Conservation (phyloP, 2,113 vertebrate species). For the Elephantulus edwardii region DNA sequence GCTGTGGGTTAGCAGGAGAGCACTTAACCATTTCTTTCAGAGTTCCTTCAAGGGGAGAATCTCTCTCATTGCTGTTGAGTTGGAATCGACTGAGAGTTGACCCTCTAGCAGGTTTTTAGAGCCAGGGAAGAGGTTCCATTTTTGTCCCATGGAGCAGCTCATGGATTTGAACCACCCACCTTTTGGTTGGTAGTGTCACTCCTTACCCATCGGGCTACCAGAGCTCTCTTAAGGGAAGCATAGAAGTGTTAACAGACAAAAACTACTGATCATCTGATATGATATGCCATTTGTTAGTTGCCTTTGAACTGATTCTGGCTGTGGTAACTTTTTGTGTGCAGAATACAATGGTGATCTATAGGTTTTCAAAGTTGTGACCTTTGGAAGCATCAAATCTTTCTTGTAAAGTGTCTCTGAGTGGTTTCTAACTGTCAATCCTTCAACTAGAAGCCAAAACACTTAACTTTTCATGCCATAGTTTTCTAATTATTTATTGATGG, state of each 20-base stretch:
- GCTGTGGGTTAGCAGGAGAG: neutral
- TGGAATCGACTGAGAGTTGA: too few species aligned
- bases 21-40: too few species aligned
- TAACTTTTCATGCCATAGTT: neutral
- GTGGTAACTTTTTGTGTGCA: neutral
- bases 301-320: neutral
- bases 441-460: neutral
- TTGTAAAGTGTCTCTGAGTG: neutral
- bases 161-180: too few species aligned
- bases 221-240: neutral
- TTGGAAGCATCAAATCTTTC: neutral
- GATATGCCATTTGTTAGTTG: neutral
- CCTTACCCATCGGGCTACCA: neutral
- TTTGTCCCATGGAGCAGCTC: too few species aligned
- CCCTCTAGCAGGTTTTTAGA: too few species aligned
- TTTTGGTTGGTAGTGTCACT: too few species aligned
- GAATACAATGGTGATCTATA: neutral
- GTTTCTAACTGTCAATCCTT: neutral
- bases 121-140: too few species aligned
- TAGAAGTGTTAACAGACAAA: conserved; percentile 7
- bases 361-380: neutral
- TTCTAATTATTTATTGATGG: neutral
- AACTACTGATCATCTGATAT: neutral
- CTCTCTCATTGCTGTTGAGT: too few species aligned
- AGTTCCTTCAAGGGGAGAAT: too few species aligned